Evolutionary conservation across 2,888 invertebrate species (phyloP), one percentile per base, ranked within the genome.

Genomic region (Stegana nigrithorax): DNA sequence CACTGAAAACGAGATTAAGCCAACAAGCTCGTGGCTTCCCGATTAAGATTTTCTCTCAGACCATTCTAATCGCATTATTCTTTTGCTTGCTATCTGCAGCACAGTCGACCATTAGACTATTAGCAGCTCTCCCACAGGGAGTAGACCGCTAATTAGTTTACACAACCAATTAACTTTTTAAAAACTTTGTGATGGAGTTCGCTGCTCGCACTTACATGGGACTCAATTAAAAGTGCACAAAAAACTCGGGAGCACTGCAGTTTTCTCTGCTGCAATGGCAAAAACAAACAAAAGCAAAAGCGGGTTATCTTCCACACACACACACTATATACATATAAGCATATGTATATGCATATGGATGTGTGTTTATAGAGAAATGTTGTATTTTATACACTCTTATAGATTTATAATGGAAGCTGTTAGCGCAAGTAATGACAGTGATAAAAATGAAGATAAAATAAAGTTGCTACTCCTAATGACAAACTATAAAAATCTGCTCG

Each of bases 391-490:
- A n/a, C n/a, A n/a, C n/a, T n/a, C n/a, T n/a, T n/a, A n/a, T n/a
- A 60, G 36, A 51, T 29, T 44, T 47, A 59, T 50, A 59, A 60
- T 39, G 44, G 12, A 36, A 25, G 27, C 25, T 42, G 51, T 60
- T 39, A 60, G 51, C 45, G 29, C 27, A 45, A 27, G 44, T 39
- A 59, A 47, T 47, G 47, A 47, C 47, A 60, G 51, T 51, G 59
- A 60, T 50, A 60, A 51, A 60, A 60, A 60, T 51, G 50, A 51
- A 26, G 59, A 51, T 50, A 50, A 60, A 60, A 51, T 60, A 60
- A 60, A 60, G 59, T 60, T 60, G 59, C 25, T 55, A 29, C 53
- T 51, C 47, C 50, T 60, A 60, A 60, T 60, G 51, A 60, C 59
- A 60, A 60, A 50, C 59, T 39, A 51, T 51, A 59, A 59, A 59